Evolutionary conservation across 2,888 invertebrate genomes (phyloP).

Genomic region (Zootermopsis nevadensis): DNA sequence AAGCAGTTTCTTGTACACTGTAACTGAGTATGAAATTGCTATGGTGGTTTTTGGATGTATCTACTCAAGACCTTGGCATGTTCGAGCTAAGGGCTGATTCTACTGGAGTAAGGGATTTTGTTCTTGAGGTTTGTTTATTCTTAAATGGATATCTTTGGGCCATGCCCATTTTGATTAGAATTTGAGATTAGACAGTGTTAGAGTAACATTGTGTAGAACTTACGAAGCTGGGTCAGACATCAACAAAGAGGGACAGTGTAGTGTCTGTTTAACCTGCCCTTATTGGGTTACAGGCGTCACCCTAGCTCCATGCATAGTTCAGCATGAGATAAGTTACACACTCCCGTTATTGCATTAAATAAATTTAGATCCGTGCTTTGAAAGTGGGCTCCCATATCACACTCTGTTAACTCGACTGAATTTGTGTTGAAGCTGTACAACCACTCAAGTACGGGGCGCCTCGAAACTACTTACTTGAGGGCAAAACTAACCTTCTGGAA

Average conservation of each 20-base stretch:
- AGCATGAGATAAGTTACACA: background rate
- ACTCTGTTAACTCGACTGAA: constrained; percentile 1
- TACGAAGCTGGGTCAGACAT: too few species aligned
- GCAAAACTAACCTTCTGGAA: too few species aligned
- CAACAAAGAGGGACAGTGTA: background rate
- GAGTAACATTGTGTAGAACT: too few species aligned
- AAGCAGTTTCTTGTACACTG: too few species aligned
- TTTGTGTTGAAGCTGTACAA: background rate
- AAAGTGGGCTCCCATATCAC: background rate
- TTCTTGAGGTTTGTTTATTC: too few species aligned
- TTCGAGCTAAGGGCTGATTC: too few species aligned
- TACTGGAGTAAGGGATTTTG: too few species aligned
- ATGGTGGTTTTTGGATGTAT: too few species aligned
- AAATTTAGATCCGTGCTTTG: constrained; percentile 25
- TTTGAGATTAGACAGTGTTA: background rate
- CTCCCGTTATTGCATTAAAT: constrained; percentile 31
- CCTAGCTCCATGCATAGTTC: background rate
- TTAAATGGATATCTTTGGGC: too few species aligned
- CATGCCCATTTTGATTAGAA: too few species aligned
- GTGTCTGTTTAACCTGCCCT: constrained; percentile 30
- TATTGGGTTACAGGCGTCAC: constrained; percentile 30
- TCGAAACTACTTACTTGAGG: background rate
- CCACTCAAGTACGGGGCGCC: background rate
- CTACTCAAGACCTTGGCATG: too few species aligned
- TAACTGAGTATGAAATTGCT: too few species aligned